Conservation (phyloP, 2,797 vertebrate genomes). For the Coranthus polyacanthus region DNA sequence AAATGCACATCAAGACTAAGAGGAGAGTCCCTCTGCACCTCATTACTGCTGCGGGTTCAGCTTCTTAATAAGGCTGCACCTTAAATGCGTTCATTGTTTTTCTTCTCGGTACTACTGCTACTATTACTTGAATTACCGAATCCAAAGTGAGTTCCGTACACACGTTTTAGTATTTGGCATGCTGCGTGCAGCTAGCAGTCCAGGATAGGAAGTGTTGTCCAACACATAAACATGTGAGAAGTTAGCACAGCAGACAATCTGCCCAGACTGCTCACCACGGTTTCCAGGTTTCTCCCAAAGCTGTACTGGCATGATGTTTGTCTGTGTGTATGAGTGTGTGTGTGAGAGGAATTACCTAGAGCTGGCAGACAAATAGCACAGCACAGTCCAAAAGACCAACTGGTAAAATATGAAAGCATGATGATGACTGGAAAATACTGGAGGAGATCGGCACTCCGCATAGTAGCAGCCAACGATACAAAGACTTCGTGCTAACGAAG, state of each 20-base stretch:
- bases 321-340: conserved; percentile 58
- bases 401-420: conserved; percentile 43
- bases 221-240: conserved; percentile 52
- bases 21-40: conserved; percentile 49
- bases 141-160: conserved; percentile 12
- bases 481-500: conserved; percentile 10
- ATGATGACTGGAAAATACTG: conserved; percentile 41
- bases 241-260: conserved; percentile 54
- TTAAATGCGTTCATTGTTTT: conserved; percentile 35
- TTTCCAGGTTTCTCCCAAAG: conserved; percentile 64
- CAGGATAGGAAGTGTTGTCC: conserved; percentile 42
- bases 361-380: conserved; percentile 53
- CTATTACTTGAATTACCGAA: conserved; percentile 8
- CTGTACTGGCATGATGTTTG: conserved; percentile 54
- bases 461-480: conserved; percentile 29
- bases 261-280: conserved; percentile 63
- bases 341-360: conserved; percentile 52
- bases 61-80: conserved; percentile 28
- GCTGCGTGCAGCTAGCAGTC: conserved; percentile 49
- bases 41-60: conserved; percentile 30
- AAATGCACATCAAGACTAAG: conserved; percentile 39
- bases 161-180: conserved; percentile 52
- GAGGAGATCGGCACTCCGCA: conserved; percentile 12
- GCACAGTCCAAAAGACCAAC: conserved; percentile 51
- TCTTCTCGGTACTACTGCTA: conserved; percentile 17